Evolutionary conservation across 2,797 vertebrate genomes (phyloP).

Genomic region (Urocyon cinereoargenteus): DNA sequence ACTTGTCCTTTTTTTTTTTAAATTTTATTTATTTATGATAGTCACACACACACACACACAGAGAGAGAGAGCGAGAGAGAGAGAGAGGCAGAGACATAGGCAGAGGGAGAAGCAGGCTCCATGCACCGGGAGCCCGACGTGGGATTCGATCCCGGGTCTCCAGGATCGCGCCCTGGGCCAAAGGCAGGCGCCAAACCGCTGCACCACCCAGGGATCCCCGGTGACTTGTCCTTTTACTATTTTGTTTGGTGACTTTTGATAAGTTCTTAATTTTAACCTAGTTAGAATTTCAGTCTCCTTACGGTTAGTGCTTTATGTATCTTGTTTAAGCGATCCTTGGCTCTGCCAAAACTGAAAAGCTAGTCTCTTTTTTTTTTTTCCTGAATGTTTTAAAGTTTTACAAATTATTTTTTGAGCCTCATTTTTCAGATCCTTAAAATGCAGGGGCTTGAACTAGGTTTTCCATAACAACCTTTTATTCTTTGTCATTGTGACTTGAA

Average conservation of each 20-base stretch:
- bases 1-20: background rate
- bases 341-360: background rate
- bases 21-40: too few relatives aligned
- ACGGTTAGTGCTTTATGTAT: slow-evolving; percentile 13
- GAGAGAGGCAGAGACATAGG: too few relatives aligned
- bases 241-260: slow-evolving; percentile 32
- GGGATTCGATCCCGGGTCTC: too few relatives aligned
- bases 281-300: background rate
- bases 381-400: slow-evolving; percentile 15
- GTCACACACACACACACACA: too few relatives aligned
- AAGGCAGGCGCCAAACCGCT: too few relatives aligned
- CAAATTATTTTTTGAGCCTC: slow-evolving; percentile 44
- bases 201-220: too few relatives aligned
- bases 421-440: slow-evolving; percentile 57
- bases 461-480: slow-evolving; percentile 9
- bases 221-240: background rate
- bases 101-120: too few relatives aligned
- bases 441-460: background rate
- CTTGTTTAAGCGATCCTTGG: slow-evolving; percentile 19
- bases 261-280: slow-evolving; percentile 51
- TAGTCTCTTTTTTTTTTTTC: background rate
- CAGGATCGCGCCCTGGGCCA: too few relatives aligned
- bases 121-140: too few relatives aligned
- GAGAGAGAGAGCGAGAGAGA: too few relatives aligned
- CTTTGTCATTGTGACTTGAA: slow-evolving; percentile 21